Conservation (phyloP, 2,888 invertebrate genomes). For the Halictus quadricinctus region DNA sequence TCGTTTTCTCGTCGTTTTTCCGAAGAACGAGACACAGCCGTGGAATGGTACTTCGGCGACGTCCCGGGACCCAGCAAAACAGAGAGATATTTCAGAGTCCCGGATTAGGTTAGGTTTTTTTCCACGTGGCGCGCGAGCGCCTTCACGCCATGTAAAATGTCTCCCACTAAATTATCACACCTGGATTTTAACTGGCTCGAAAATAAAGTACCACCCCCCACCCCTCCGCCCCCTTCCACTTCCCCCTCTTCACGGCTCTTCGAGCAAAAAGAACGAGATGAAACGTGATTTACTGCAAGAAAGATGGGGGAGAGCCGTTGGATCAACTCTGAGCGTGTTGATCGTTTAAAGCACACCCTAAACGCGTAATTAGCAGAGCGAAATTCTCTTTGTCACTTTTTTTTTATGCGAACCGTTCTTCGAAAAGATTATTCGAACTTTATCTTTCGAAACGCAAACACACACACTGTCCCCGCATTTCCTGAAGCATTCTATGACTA, state of each 20-base stretch:
- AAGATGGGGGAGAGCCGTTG: conserved; percentile 4
- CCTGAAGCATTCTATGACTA: too few species aligned
- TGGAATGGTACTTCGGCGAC: conserved; percentile 6
- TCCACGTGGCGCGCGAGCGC: conserved; percentile 18
- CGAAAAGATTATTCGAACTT: neutral
- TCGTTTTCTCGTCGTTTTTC: neutral
- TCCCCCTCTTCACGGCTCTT: neutral
- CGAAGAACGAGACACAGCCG: neutral
- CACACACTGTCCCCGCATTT: too few species aligned
- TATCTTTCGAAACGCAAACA: neutral
- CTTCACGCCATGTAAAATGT: conserved; percentile 44
- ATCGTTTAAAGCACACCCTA: conserved; percentile 8
- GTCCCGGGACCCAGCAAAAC: conserved; percentile 57
- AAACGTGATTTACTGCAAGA: conserved; percentile 13
- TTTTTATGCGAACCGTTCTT: neutral
- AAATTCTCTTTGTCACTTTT: conserved; percentile 14
- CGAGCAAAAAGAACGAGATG: conserved; percentile 23
- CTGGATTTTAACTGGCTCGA: conserved; percentile 59
- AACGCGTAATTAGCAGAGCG: conserved; percentile 26
- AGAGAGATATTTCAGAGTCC: conserved; percentile 70
- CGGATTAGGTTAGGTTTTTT: conserved; percentile 64
- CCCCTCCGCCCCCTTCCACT: too few species aligned
- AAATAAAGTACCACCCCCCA: conserved; percentile 58
- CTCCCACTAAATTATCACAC: conserved; percentile 68
- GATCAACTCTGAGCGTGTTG: conserved; percentile 16